A percentile compares a stretch with the other conserved stretches of the same genome.
phyloP scores from a whole-genome alignment of 2,797 vertebrate species.

The Tenualosa ilisha region DNA sequence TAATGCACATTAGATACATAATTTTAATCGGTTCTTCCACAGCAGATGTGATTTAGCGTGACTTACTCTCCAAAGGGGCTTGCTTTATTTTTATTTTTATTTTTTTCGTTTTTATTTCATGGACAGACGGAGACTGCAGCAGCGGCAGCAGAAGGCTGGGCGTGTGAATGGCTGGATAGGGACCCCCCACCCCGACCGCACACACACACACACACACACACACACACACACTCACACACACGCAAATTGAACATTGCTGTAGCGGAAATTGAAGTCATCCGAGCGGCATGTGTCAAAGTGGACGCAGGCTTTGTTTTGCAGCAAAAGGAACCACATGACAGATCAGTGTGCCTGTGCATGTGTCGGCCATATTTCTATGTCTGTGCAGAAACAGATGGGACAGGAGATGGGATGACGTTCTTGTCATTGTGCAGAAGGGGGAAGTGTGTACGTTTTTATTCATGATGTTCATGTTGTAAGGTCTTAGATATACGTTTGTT shows the following conservation, averaged over 20 bases:
- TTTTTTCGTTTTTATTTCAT: neutral
- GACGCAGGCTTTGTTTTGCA: neutral
- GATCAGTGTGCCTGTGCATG: neutral
- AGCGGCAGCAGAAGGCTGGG: neutral
- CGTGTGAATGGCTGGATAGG: neutral
- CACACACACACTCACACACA: too few relatives aligned
- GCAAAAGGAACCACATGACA: neutral
- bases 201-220: too few relatives aligned
- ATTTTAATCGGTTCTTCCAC: neutral
- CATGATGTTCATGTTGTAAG: neutral
- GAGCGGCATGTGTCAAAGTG: neutral
- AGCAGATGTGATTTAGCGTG: neutral
- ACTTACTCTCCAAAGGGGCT: neutral
- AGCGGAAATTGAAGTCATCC: neutral
- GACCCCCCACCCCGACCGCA: neutral
- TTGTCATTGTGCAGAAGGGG: neutral
- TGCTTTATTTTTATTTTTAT: neutral
- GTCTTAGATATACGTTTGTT: neutral
- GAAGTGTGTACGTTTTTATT: neutral
- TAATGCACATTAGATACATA: neutral
- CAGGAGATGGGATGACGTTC: neutral
- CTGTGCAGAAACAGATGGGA: neutral
- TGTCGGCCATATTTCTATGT: neutral
- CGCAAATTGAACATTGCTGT: neutral
- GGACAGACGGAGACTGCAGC: neutral